A percentile compares a stretch with the other conserved stretches of the same genome.
Conservation (phyloP, 2,888 invertebrate species). For the Perithous albicinctus region DNA sequence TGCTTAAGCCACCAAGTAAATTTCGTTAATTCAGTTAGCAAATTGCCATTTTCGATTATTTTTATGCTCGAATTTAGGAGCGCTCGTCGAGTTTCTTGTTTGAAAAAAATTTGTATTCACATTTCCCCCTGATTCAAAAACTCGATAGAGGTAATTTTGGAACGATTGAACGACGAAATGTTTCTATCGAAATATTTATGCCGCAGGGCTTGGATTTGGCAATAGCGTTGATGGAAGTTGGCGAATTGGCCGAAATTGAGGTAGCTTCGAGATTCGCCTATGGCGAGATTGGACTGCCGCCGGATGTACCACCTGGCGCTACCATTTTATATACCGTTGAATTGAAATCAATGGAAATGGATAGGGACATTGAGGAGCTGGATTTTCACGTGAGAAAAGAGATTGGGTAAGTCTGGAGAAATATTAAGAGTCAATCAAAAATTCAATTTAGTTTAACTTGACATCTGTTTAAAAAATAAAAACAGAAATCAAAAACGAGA, state of each 20-base stretch:
- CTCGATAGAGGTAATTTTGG: no score
- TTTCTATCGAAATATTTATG: background rate
- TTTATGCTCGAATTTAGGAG: no score
- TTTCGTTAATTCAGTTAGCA: no score
- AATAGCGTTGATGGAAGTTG: conserved; percentile 93
- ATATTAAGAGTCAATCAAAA: no score
- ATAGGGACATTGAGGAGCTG: conserved; percentile 89
- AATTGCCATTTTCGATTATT: no score
- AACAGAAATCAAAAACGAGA: conserved; percentile 91
- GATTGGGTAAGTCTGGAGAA: conserved; percentile 90
- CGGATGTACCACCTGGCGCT: conserved; percentile 89
- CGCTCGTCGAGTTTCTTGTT: no score
- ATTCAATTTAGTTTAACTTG: no score
- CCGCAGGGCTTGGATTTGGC: conserved; percentile 93
- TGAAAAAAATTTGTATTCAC: no score
- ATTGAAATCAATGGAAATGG: conserved; percentile 89
- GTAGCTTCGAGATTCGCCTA: conserved; percentile 93
- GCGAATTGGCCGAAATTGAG: conserved; percentile 91
- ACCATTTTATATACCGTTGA: conserved; percentile 90
- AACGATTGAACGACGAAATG: no score
- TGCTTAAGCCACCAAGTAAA: no score
- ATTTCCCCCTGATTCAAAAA: no score
- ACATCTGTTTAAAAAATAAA: background rate
- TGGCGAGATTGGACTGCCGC: conserved; percentile 90
- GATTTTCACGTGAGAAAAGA: conserved; percentile 89